Evolutionary conservation across 1,140 invertebrate species (phyloP), one percentile per base, ranked within the genome.

Genomic region (Philopotamus ludificatus): DNA sequence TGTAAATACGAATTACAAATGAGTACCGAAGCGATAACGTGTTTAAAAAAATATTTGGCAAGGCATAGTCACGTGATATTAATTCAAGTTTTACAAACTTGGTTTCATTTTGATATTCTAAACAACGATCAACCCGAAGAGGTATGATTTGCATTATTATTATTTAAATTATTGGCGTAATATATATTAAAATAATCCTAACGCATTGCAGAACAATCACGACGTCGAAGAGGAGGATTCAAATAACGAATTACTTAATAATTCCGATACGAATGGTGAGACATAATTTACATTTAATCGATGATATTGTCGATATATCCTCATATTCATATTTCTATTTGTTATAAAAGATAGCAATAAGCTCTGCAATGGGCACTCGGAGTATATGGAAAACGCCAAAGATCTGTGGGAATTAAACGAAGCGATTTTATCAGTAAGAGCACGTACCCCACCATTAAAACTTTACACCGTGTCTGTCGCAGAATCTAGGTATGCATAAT

Each of bases 1-100:
- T 81, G 83, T 72, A 89, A 89, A 76, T 89, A 86, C 76, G 86
- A 87, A 76, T 79, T 88, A 55, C 83, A 84, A 67, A 77, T 88
- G 64, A 84, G 85, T 16, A 81, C 86, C 70, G 81, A 84, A 72
- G 81, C 87, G n/a, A 77, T 88, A 16, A 81, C 84, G 66, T 81
- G 81, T 64, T 74, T 89, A 63, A 85, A 84, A 72, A 81, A 82
- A 58, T 89, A 84, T 77, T 75, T 89, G 42, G 80, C 84, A 22
- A 85, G 84, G 71, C 82, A 86, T 72, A 85, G 86, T 1, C 86
- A 89, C 78, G 82, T 88, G 21, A 79, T 87, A 66, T 75, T 89
- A 66, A 84, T 88, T 75, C 86, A 88, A 81, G 82, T 88, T 67
- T 72, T 83, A 12, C 79, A 83, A 64, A 83, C 80, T n/a, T 85